These are phyloP conservation scores for Copidosoma aretas DNA, from an alignment of 2,888 invertebrate genomes.

Conservation along the genomic window DNA sequence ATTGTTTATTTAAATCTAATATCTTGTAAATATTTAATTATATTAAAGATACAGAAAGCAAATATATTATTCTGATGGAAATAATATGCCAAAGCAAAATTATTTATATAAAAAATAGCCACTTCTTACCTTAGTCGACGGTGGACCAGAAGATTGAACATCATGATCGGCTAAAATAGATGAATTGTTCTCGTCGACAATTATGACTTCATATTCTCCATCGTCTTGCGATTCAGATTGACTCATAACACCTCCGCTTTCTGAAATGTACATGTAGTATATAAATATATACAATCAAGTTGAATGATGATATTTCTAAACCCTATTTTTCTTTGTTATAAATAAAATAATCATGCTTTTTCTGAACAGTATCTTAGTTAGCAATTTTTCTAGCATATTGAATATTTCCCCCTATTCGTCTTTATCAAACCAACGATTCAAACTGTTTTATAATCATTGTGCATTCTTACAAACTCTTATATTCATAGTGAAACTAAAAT, in stretches of 20 bases:
- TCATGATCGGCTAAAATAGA: constrained; percentile 81
- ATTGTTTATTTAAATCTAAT: too few species aligned
- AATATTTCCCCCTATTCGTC: constrained; percentile 20
- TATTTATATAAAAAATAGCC: not conserved
- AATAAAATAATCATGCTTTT: too few species aligned
- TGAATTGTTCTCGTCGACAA: constrained; percentile 88
- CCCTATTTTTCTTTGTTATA: too few species aligned
- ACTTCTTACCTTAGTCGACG: constrained; percentile 80
- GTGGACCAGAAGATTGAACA: constrained; percentile 75
- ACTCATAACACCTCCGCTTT: constrained; percentile 59
- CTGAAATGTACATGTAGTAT: constrained; percentile 45
- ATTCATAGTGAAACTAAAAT: not conserved
- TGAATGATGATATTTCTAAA: too few species aligned
- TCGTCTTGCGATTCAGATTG: constrained; percentile 71
- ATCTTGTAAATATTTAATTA: too few species aligned
- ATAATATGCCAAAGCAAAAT: not conserved
- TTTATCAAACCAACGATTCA: not conserved
- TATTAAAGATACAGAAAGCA: too few species aligned
- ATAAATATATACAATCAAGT: constrained; percentile 7
- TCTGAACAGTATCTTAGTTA: not conserved
- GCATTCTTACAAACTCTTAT: not conserved
- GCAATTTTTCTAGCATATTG: constrained; percentile 5
- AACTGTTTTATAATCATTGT: not conserved
- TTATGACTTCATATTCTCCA: constrained; percentile 87
- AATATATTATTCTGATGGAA: not conserved